Evolutionary conservation across 1,140 invertebrate species (phyloP), one percentile per base, ranked within the genome.

Genomic region (Camponotus floridanus): DNA sequence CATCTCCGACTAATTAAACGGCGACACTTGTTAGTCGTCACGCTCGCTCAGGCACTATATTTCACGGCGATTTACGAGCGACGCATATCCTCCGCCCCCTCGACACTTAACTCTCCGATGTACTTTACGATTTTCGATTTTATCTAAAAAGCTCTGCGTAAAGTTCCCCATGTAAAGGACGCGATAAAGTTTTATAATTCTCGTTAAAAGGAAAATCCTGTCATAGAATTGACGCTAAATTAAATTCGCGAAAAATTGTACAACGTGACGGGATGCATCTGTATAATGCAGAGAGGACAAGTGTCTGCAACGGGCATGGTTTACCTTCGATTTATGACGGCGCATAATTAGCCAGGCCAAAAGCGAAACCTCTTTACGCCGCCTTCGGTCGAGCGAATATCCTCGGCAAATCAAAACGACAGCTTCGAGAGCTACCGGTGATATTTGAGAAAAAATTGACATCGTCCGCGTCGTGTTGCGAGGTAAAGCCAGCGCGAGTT

Each of bases 261-360:
- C 18, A 78, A 65, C 36, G 3, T 18, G 48, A 21, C 39, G 26
- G 8, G 18, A 45, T 15, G 21, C 18, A 7, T 65, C 11, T 64
- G 74, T 65, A 36, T 18, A 45, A 48, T 33, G 5, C 39, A 36
- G 61, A 45, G 64, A 26, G 18, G 26, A 65, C 70, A 48, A 48
- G 26, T 48, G 57, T 18, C 18, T 39, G 71, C 74, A 59, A 73
- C 79, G 36, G 18, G 31, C 45, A 55, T 31, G 87, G 74, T 91
- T 91, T 91, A 86, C 76, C 51, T 88, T 88, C 85, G 90, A 91
- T 91, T 89, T 91, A 89, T 80, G 86, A 87, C 86, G 80, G 74
- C 87, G 89, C 86, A 91, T 91, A 89, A 91, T 91, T 89, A 88
- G 86, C 83, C 84, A 68, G 65, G 70, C 79, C 74, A 71, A 86